These are phyloP conservation scores for Nibea coibor DNA, from an alignment of 2,113 vertebrate genomes.

Conservation along the genomic window DNA sequence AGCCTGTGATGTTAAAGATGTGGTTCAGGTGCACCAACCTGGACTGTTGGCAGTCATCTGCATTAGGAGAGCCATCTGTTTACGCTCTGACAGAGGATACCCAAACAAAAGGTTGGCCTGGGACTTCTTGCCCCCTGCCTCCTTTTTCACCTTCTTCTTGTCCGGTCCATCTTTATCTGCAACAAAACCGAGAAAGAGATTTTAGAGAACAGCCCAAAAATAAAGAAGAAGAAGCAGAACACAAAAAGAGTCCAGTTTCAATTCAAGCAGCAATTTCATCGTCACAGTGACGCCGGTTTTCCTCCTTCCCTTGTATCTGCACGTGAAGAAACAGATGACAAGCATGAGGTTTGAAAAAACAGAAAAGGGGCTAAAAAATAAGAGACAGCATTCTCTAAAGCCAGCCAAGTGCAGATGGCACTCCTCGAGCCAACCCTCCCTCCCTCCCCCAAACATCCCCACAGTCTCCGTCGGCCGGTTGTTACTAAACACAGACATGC, in stretches of 20 bases:
- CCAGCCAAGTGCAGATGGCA: constrained; percentile 57
- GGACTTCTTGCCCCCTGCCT: constrained; percentile 93
- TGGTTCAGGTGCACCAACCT: constrained; percentile 83
- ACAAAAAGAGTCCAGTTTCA: background rate
- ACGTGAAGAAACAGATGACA: constrained; percentile 74
- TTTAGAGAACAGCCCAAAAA: background rate
- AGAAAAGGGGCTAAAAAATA: constrained; percentile 4
- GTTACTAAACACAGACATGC: constrained; percentile 74
- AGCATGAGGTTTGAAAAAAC: constrained; percentile 67
- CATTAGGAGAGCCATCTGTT: constrained; percentile 99
- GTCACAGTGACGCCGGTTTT: constrained; percentile 27
- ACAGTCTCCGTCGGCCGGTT: constrained; percentile 3
- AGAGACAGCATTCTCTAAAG: constrained; percentile 66
- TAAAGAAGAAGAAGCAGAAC: background rate
- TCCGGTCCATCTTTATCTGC: constrained; percentile 98
- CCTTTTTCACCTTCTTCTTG: constrained; percentile 98
- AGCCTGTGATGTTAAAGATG: constrained; percentile 28
- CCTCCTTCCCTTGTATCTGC: constrained; percentile 76
- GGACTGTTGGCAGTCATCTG: constrained; percentile 99
- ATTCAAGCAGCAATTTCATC: constrained; percentile 1
- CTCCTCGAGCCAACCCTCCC: constrained; percentile 8
- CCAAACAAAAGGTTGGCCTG: constrained; percentile 96
- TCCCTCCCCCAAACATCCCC: background rate
- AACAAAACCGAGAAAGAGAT: constrained; percentile 67
- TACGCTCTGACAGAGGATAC: constrained; percentile 97